These are phyloP conservation scores for Frankliniella intonsa DNA, from an alignment of 2,888 invertebrate species.

Conservation along the genomic window DNA sequence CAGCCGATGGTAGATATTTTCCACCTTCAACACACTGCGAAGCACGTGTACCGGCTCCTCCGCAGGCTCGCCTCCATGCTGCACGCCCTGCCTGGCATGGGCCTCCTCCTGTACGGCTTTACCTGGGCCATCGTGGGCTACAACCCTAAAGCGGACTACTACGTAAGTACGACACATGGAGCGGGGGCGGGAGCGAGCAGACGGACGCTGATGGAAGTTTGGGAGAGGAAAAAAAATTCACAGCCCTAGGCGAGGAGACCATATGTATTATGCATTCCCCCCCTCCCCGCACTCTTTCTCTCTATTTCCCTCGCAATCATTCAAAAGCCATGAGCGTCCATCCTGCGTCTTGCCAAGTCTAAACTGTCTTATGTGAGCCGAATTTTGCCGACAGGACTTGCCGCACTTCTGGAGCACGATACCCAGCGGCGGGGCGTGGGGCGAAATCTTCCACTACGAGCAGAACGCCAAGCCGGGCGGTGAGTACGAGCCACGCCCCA, in stretches of 20 bases:
- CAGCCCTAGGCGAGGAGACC: not conserved
- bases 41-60: not conserved
- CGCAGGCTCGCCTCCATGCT: not conserved
- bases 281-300: not conserved
- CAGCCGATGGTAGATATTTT: too few relatives aligned
- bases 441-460: conserved; percentile 6
- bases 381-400: not conserved
- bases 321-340: not conserved
- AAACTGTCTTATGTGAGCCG: not conserved
- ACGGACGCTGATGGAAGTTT: not conserved
- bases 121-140: not conserved
- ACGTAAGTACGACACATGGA: not conserved
- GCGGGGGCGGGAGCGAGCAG: not conserved
- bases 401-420: not conserved
- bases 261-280: not conserved
- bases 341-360: not conserved
- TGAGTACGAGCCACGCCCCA: not conserved
- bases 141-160: not conserved
- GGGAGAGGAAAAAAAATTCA: not conserved
- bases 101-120: not conserved
- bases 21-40: not conserved
- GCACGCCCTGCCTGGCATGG: not conserved
- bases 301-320: not conserved
- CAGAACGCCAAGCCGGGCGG: not conserved
- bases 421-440: not conserved